phyloP scores from a whole-genome alignment of 2,113 vertebrate genomes.

The Leucosticte australis region DNA sequence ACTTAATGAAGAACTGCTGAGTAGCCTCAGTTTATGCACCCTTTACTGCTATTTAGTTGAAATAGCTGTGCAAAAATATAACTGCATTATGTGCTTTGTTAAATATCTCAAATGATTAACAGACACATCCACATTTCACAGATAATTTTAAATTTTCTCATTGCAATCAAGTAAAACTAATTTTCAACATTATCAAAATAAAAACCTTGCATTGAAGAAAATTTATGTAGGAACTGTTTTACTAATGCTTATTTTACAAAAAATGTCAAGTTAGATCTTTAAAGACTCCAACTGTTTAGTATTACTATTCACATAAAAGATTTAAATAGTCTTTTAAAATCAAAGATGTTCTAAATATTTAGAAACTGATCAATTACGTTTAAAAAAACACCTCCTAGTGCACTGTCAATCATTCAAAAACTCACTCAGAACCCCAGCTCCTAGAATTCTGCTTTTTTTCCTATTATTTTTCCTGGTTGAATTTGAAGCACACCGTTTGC shows the following conservation, averaged over 20 bases:
- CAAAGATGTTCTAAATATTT: background rate
- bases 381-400: background rate
- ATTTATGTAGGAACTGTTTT: background rate
- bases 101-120: background rate
- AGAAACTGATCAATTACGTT: background rate
- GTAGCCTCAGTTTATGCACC: background rate
- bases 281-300: background rate
- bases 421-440: background rate
- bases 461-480: background rate
- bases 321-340: background rate
- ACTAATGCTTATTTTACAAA: background rate
- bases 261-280: background rate
- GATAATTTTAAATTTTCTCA: background rate
- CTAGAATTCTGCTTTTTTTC: background rate
- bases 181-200: background rate
- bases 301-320: background rate
- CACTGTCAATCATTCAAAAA: background rate
- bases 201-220: background rate
- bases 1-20: background rate
- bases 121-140: background rate
- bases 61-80: background rate
- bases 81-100: background rate
- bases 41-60: background rate
- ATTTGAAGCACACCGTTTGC: background rate
- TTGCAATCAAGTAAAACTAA: background rate